Base-by-base conservation (phyloP, 2,797 vertebrate genomes). In the Tangara arthus region DNA sequence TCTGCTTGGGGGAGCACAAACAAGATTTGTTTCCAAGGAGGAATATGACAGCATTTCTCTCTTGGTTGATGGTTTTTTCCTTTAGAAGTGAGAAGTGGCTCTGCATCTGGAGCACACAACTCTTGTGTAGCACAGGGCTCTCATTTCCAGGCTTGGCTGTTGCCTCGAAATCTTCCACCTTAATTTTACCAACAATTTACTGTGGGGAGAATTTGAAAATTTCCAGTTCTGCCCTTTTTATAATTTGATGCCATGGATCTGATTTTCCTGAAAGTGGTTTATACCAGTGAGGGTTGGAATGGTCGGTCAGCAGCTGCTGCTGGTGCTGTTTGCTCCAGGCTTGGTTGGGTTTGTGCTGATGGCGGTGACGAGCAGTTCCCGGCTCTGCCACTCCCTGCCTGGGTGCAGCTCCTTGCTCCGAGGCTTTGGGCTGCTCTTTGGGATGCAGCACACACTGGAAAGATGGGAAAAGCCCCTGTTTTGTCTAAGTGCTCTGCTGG, bases 1-100 rank as follows among this genome's bases (percentile, higher is more conserved):
- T 94, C 52, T 84, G 70, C 89, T 82, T 87, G 70, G 77, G 92
- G 56, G 73, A 90, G 61, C 82, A 89, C 93, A 94, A 91, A 66
- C 75, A 84, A 39, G 82, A 82, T 91, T 82, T 86, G 79, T 83
- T 90, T 94, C 91, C 91, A 94, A 9, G 57, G 60, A 61, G 70
- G 63, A 77, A 28, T 59, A 52, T 35, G 82, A 46, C 55, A 59
- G 19, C 39, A 57, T 84, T 96, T 91, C 84, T 82, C 30, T 79
- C 55, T 73, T 77, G 41, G 20, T 61, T 81, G 76, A 76, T 71
- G 27, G 2, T 56, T 86, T 80, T 83, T 76, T 76, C n/a, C 85
- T 94, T 93, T 83, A 59, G 16, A 90, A 88, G 56, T 15, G 56
- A 52, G 82, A 84, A 82, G 47, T 42, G 72, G 60, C 35, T 75